Evolutionary conservation across 2,797 vertebrate genomes (phyloP).

Genomic region (Sebastes paucispinis): DNA sequence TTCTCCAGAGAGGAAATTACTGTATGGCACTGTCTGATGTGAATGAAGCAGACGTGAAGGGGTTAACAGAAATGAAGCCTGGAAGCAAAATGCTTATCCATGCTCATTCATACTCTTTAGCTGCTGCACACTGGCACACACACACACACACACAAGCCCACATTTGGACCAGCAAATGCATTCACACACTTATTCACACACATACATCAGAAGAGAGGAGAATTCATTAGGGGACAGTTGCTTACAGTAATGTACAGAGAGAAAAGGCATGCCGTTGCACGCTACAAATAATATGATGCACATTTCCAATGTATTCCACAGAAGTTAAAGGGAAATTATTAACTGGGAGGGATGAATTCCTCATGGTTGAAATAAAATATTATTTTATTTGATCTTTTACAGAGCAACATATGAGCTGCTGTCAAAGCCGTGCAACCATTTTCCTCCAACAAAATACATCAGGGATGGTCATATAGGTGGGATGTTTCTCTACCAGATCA

Average conservation of each 20-base stretch:
- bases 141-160: not conserved
- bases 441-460: not conserved
- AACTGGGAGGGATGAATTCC: not conserved
- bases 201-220: conserved; percentile 9
- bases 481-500: not conserved
- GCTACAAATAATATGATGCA: conserved; percentile 1
- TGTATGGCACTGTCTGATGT: conserved; percentile 45
- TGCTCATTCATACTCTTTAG: conserved; percentile 72
- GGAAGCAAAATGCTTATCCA: conserved; percentile 59
- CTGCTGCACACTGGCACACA: conserved; percentile 13
- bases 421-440: not conserved
- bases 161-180: conserved; percentile 14
- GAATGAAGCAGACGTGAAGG: conserved; percentile 56
- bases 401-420: not conserved
- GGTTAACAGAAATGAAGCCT: conserved; percentile 64
- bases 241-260: conserved; percentile 3
- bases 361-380: not conserved
- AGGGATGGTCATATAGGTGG: not conserved
- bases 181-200: not conserved
- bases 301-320: not conserved
- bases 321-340: not conserved
- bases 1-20: conserved; percentile 53
- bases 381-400: not conserved
- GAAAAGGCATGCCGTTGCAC: not conserved
- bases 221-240: conserved; percentile 46